phyloP scores from a whole-genome alignment of 1,140 invertebrate genomes.

The Tetramorium simillimum region DNA sequence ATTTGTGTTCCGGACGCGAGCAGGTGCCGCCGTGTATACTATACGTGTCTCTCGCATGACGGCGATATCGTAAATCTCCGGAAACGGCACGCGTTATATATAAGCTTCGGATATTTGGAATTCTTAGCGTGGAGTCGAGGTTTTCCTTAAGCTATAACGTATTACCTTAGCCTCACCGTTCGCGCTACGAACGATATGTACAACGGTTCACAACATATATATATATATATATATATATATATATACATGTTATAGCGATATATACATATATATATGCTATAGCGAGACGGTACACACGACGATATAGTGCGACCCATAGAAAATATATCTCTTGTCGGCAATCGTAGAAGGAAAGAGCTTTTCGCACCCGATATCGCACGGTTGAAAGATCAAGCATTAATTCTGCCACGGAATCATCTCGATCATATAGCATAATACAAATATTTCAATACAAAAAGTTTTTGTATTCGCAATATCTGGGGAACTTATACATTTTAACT shows the following conservation, averaged over 20 bases:
- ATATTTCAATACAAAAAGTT: neutral
- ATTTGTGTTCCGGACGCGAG: constrained; percentile 54
- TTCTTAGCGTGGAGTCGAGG: constrained; percentile 51
- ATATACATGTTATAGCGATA: neutral
- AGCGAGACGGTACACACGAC: neutral
- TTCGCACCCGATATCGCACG: constrained; percentile 18
- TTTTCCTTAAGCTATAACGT: constrained; percentile 25
- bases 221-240: too few species aligned
- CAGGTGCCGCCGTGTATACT: constrained; percentile 54
- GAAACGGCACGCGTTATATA: constrained; percentile 58
- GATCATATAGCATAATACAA: neutral
- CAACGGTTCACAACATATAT: constrained; percentile 34
- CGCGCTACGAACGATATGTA: constrained; percentile 57
- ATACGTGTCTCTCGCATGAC: constrained; percentile 51
- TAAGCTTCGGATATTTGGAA: constrained; percentile 65
- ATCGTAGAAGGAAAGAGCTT: constrained; percentile 24
- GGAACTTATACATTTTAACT: neutral
- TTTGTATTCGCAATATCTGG: neutral
- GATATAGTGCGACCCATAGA: constrained; percentile 21
- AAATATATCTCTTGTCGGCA: constrained; percentile 30
- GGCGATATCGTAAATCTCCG: constrained; percentile 59
- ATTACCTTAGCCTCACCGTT: constrained; percentile 28
- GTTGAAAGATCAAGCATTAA: constrained; percentile 37
- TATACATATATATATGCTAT: neutral
- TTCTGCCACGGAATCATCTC: neutral